These are phyloP conservation scores for Scalopus aquaticus DNA, from an alignment of 2,113 vertebrate genomes.

Conservation along the genomic window DNA sequence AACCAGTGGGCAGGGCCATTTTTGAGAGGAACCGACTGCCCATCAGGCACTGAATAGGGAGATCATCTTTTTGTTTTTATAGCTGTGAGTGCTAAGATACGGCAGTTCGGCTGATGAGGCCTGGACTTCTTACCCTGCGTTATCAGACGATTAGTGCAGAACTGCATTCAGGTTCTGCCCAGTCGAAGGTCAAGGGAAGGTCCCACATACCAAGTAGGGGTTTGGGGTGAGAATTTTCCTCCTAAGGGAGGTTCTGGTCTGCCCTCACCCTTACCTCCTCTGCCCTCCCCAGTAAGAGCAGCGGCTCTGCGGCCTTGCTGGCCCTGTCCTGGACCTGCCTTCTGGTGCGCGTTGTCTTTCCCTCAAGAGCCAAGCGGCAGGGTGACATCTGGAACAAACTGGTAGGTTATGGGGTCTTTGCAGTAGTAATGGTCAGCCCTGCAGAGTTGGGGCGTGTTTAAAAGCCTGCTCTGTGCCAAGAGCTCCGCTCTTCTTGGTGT, in stretches of 20 bases:
- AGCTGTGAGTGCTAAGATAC: neutral
- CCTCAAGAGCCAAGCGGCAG: slow-evolving; percentile 89
- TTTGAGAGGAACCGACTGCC: neutral
- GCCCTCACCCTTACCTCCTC: neutral
- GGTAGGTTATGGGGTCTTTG: slow-evolving; percentile 85
- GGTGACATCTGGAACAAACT: slow-evolving; percentile 95
- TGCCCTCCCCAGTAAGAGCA: slow-evolving; percentile 90
- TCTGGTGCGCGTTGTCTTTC: slow-evolving; percentile 90
- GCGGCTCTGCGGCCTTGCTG: slow-evolving; percentile 92
- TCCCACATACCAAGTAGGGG: neutral
- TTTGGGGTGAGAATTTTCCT: neutral
- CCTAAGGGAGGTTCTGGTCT: neutral
- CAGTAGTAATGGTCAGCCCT: neutral
- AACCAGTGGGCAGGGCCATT: neutral
- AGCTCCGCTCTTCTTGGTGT: neutral
- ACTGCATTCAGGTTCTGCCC: neutral
- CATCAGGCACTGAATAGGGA: neutral
- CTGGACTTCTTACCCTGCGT: neutral
- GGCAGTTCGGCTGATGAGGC: neutral
- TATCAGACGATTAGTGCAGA: neutral
- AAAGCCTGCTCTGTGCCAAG: neutral
- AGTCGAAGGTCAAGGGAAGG: neutral
- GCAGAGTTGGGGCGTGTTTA: neutral
- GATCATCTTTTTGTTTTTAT: neutral
- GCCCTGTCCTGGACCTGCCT: slow-evolving; percentile 96